Evolutionary conservation across 2,888 invertebrate species (phyloP).

Genomic region (Choreutis nemorana): DNA sequence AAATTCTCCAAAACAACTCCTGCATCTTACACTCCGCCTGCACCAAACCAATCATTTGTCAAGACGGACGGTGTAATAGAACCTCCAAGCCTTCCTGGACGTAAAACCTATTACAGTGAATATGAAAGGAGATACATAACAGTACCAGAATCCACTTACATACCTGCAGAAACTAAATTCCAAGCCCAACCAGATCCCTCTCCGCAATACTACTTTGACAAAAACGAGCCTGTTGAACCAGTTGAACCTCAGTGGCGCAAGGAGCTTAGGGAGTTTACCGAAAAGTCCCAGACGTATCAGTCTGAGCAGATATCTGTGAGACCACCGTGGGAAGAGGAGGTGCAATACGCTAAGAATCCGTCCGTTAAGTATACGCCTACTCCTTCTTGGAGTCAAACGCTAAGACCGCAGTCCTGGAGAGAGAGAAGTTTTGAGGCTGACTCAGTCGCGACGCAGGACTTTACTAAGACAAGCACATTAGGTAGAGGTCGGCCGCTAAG

Average conservation of each 20-base stretch:
- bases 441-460: conserved; percentile 43
- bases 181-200: conserved; percentile 54
- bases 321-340: conserved; percentile 51
- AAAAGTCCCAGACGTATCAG: conserved; percentile 39
- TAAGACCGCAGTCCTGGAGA: conserved; percentile 49
- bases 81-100: conserved; percentile 36
- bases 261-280: conserved; percentile 56
- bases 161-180: conserved; percentile 45
- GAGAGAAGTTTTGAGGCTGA: conserved; percentile 58
- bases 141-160: conserved; percentile 52
- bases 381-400: conserved; percentile 57
- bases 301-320: conserved; percentile 32
- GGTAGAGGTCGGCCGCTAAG: conserved; percentile 51
- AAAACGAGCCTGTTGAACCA: conserved; percentile 40
- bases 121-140: conserved; percentile 57
- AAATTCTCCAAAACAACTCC: conserved; percentile 44
- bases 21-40: conserved; percentile 50
- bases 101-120: conserved; percentile 58
- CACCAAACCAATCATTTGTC: conserved; percentile 57
- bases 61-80: conserved; percentile 29
- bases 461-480: conserved; percentile 47
- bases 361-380: conserved; percentile 34
- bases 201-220: conserved; percentile 53
- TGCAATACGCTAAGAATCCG: conserved; percentile 33
- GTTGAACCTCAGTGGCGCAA: conserved; percentile 58